Conservation (phyloP, 2,888 invertebrate genomes). For the Tipula confusa region DNA sequence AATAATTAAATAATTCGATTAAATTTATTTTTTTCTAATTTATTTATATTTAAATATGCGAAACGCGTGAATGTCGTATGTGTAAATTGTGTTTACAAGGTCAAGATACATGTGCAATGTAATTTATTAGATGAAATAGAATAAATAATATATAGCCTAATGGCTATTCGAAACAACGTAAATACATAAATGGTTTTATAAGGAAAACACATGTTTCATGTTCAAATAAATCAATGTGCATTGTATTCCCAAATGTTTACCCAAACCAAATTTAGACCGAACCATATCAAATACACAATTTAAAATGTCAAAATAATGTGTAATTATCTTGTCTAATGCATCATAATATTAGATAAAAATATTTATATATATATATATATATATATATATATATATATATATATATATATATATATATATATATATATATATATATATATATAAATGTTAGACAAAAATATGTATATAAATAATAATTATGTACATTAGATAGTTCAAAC, state of each 20-base stretch:
- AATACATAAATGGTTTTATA: neutral
- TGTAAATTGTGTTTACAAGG: neutral
- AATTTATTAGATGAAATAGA: neutral
- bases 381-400: too few species aligned
- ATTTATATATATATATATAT: too few species aligned
- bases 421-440: too few species aligned
- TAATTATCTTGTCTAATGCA: neutral
- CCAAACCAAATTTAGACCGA: neutral
- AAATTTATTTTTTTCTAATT: neutral
- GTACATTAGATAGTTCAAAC: neutral
- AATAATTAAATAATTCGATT: constrained; percentile 7
- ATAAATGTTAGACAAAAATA: neutral
- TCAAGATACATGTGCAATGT: neutral
- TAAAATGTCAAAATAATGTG: neutral
- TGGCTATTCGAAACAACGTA: neutral
- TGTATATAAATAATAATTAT: neutral
- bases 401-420: too few species aligned
- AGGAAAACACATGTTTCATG: neutral
- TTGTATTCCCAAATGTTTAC: too few species aligned
- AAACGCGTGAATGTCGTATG: neutral
- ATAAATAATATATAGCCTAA: neutral
- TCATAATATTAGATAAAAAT: neutral
- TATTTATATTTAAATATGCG: neutral
- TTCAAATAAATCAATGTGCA: neutral
- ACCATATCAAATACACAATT: neutral